Percentiles rank a stretch among this genome's conserved stretches.
phyloP scores from a whole-genome alignment of 2,113 vertebrate genomes.

The Oncorhynchus gorbuscha region DNA sequence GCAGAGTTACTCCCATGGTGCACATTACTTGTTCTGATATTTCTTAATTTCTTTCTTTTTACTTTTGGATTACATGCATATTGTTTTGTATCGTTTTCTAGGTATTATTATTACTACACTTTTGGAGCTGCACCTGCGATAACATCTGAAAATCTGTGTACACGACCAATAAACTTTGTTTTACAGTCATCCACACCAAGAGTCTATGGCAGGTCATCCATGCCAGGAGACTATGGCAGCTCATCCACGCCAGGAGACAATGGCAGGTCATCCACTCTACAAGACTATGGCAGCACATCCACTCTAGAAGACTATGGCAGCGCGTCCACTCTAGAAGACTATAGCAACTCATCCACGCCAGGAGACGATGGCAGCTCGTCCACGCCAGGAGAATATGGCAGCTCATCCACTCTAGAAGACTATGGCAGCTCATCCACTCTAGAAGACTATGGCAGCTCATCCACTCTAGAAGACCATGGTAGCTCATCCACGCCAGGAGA shows the following conservation, averaged over 20 bases:
- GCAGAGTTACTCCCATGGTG: background rate
- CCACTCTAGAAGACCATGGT: slow-evolving; percentile 42
- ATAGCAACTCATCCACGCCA: background rate
- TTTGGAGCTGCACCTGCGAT: no score
- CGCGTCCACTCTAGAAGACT: background rate
- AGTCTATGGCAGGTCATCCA: background rate
- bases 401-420: background rate
- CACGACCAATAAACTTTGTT: slow-evolving; percentile 37
- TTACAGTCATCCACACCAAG: slow-evolving; percentile 34
- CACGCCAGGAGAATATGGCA: background rate
- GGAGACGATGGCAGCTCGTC: slow-evolving; percentile 45
- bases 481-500: background rate
- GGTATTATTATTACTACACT: no score
- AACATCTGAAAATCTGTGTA: slow-evolving; percentile 59
- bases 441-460: background rate
- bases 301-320: slow-evolving; percentile 46
- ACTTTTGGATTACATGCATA: no score
- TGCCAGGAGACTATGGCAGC: slow-evolving; percentile 44
- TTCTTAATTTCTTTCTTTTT: no score
- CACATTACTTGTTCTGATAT: background rate
- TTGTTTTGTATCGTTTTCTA: no score
- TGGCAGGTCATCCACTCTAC: slow-evolving; percentile 32
- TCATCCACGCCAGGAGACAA: slow-evolving; percentile 21
- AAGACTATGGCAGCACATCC: background rate
- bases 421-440: slow-evolving; percentile 44